Evolutionary conservation across 2,113 vertebrate genomes (phyloP), one percentile per base, ranked within the genome.

Genomic region (Struthidea cinerea): DNA sequence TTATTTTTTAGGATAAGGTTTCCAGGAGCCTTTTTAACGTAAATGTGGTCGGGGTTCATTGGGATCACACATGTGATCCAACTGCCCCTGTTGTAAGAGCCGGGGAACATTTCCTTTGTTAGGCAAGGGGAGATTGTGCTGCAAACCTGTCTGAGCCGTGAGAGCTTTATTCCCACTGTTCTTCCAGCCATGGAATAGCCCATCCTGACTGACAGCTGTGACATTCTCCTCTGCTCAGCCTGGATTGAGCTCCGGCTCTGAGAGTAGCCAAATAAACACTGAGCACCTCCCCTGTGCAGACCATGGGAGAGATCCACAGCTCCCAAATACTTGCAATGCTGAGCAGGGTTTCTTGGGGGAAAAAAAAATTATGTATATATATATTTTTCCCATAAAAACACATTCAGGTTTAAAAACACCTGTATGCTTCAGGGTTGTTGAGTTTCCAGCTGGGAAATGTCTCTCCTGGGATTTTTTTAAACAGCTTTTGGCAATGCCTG

Each of bases 291-390:
- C 60, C 60, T 53, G 46, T 53, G 46, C 55, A 11, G 22, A 4
- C 33, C 7, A 1, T 5, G 8, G 50, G 19, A 37, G 26, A 70
- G 50, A 68, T 33, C 42, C 56, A 3, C 16, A 3, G 52, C 50
- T 91, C 50, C 50, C 57, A 26, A 18, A 27, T 18, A 8, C 8
- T 41, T 30, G 8, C 27, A 56, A 37, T n/a, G 17, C 68, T 77
- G 64, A 60, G 53, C 18, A 23, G 12, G 8, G 1, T 11, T 6
- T 73, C 41, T 52, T 7, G 9, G 6, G 20, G 2, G 0, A 1
- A 4, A 8, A 13, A 53, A 33, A 15, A 19, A 70, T 4, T 1
- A 33, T n/a, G n/a, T n/a, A n/a, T n/a, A n/a, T n/a, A n/a, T 4
- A 21, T 42, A 69, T 41, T 47, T 42, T 75, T 32, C 23, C 18